Base-by-base conservation (phyloP, 1,140 invertebrate species). In the Maconellicoccus hirsutus region DNA sequence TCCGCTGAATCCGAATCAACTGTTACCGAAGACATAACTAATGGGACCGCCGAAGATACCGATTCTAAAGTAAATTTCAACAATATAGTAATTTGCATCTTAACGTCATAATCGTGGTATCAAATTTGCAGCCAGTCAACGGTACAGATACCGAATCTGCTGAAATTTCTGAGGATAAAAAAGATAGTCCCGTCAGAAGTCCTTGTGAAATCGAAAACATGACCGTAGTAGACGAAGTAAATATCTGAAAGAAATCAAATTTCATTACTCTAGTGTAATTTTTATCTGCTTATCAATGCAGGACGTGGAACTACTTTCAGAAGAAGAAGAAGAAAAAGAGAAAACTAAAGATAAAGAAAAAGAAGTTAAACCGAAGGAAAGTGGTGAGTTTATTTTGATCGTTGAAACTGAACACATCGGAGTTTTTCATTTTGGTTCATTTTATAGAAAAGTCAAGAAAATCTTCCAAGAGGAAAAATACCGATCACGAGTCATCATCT, bases 171-270 rank as follows among this genome's bases (percentile, higher is more conserved):
- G n/a, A n/a, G n/a, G 21, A 16, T 8, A 61, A 61, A 19, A 66
- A 66, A 66, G 61, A 66, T 23, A 66, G 61, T 66, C 61, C 61
- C 22, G 25, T 25, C 8, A 10, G 10, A 26, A 26, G 61, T 26
- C 61, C 61, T 23, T 8, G 10, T 25, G 61, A 66, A 66, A 66
- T 66, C 3, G 61, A 66, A 66, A 66, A 66, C 16, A 66, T 66
- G 61, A 66, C 61, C 19, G 61, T 66, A 16, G 61, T 66, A 8
- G 61, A 66, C 19, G 61, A 66, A 26, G 61, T 66, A 66, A 66
- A 16, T 66, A 66, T 52, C n/a, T 59, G 21, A 16, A 59, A 7
- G 52, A 59, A 59, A 59, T 19, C 6, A 7, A 59, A 59, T 19
- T 19, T 16, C 4, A 22, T 22, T 22, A 61, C 14, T 7, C 6